A percentile compares a stretch with the other conserved stretches of the same genome.
Conservation (phyloP, 2,797 vertebrate species). For the Sebastes ruberrimus region DNA sequence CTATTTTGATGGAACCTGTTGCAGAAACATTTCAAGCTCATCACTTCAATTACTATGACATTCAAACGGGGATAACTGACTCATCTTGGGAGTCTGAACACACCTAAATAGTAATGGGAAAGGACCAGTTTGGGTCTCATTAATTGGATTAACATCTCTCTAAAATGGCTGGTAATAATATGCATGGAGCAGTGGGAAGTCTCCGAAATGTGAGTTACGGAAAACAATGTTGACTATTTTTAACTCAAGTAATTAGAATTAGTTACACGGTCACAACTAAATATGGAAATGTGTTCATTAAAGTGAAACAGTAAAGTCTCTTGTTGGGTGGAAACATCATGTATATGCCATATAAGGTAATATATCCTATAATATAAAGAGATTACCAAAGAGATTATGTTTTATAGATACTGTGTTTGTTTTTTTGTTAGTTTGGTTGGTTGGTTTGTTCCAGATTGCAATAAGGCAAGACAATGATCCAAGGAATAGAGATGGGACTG, state of each 20-base stretch:
- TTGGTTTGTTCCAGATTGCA: background rate
- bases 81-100: constrained; percentile 75
- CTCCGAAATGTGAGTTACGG: constrained; percentile 37
- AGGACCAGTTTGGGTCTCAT: constrained; percentile 77
- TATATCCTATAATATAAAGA: background rate
- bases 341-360: background rate
- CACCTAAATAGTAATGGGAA: constrained; percentile 72
- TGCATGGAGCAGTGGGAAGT: constrained; percentile 67
- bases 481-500: no score
- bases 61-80: constrained; percentile 79
- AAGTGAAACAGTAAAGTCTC: background rate
- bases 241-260: constrained; percentile 7
- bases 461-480: no score
- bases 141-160: constrained; percentile 83
- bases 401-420: background rate
- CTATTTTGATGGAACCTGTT: constrained; percentile 39
- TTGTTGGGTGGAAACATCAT: background rate
- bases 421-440: background rate
- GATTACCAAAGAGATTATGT: background rate
- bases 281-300: constrained; percentile 14
- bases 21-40: constrained; percentile 42
- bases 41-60: constrained; percentile 53
- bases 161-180: constrained; percentile 76
- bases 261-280: constrained; percentile 1
- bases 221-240: constrained; percentile 18